Percentiles rank a stretch among this genome's conserved stretches.
Evolutionary conservation across 23 tunicate species (phyloP).

Genomic region (Botrylloides violaceus): DNA sequence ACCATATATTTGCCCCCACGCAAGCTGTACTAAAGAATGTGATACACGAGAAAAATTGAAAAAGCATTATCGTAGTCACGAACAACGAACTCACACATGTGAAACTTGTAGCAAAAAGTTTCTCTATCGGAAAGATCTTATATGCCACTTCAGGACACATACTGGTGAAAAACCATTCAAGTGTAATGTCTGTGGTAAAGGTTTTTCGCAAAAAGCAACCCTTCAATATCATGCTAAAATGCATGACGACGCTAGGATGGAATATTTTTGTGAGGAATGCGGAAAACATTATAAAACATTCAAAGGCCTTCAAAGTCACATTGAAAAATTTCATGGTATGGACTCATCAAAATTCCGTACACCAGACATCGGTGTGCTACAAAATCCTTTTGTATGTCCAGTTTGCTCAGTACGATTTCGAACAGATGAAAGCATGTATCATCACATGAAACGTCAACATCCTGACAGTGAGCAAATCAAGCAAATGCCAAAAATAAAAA

Average conservation of each 20-base stretch:
- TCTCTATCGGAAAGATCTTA: slow-evolving; percentile 12
- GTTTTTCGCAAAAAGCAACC: slow-evolving; percentile 57
- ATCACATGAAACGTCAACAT: slow-evolving; percentile 8
- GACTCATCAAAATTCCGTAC: background rate
- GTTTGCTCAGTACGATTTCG: slow-evolving; percentile 6
- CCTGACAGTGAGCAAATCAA: background rate
- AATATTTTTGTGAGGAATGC: slow-evolving; percentile 49
- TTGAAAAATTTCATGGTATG: background rate
- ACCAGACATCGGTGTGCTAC: background rate
- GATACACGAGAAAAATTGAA: slow-evolving; percentile 5
- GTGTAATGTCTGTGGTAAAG: slow-evolving; percentile 12
- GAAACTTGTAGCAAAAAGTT: slow-evolving; percentile 10
- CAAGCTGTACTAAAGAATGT: slow-evolving; percentile 1
- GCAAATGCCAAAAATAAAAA: background rate
- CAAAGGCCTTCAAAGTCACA: slow-evolving; percentile 9
- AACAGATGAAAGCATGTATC: background rate
- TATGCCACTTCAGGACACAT: slow-evolving; percentile 55
- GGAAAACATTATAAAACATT: slow-evolving; percentile 46
- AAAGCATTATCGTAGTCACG: slow-evolving; percentile 20
- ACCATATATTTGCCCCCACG: slow-evolving; percentile 18
- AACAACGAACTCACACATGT: background rate
- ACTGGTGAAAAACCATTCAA: slow-evolving; percentile 36
- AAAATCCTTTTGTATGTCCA: background rate
- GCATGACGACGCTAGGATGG: slow-evolving; percentile 57
- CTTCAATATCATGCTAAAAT: slow-evolving; percentile 45